Evolutionary conservation across 2,888 invertebrate species (phyloP).

Genomic region (Alviniconcha strummeri): DNA sequence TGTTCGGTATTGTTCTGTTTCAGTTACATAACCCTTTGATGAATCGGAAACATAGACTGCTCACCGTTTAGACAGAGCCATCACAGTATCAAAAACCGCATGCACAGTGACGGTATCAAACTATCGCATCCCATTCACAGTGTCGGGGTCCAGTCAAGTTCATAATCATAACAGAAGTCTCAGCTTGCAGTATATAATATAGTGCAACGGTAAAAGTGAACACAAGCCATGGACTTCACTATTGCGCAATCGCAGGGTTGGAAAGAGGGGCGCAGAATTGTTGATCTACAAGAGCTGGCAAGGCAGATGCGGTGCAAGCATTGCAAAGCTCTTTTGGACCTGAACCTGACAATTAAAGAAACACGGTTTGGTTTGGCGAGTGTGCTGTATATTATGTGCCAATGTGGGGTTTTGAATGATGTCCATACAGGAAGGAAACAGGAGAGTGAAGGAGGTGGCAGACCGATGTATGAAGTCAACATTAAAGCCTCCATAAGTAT

Average conservation of each 20-base stretch:
- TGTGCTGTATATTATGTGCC: constrained; percentile 27
- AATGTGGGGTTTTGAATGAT: constrained; percentile 30
- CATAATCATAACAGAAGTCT: too few relatives aligned
- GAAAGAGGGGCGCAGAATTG: constrained; percentile 24
- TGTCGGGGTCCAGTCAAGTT: too few relatives aligned
- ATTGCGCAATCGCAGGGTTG: background rate
- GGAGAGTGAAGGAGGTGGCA: background rate
- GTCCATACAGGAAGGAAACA: constrained; percentile 27
- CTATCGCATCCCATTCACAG: too few relatives aligned
- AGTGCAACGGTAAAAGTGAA: too few relatives aligned
- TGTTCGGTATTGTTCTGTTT: too few relatives aligned
- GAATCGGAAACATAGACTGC: too few relatives aligned
- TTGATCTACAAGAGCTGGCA: constrained; percentile 21
- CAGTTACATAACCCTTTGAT: too few relatives aligned
- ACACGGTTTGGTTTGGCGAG: constrained; percentile 25
- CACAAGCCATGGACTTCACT: constrained; percentile 1
- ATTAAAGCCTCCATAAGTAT: constrained; percentile 27
- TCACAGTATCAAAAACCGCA: too few relatives aligned
- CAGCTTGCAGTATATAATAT: too few relatives aligned
- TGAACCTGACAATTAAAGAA: constrained; percentile 21
- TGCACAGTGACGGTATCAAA: too few relatives aligned
- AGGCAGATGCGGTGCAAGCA: constrained; percentile 28
- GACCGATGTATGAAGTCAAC: constrained; percentile 25
- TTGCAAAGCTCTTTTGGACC: constrained; percentile 25
- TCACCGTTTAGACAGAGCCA: too few relatives aligned